Percentiles rank a stretch among this genome's conserved stretches.
phyloP scores from a whole-genome alignment of 2,888 invertebrate species.

The Sinopyrophorus schimmeli region DNA sequence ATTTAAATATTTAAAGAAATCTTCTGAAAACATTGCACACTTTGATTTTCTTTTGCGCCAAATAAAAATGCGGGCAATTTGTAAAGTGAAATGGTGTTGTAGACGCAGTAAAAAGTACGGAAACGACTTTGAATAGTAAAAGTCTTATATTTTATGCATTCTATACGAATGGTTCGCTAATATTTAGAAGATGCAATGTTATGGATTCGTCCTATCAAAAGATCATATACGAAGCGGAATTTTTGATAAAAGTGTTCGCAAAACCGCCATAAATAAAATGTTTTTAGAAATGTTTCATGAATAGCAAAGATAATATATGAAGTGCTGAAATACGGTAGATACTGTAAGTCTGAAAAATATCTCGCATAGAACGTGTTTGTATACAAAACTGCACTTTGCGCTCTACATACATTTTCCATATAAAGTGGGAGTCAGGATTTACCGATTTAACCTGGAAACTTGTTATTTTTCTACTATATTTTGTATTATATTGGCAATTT shows the following conservation, averaged over 20 bases:
- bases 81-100: too few species aligned
- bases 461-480: constrained; percentile 17
- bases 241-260: constrained; percentile 4
- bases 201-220: too few species aligned
- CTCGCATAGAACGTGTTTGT: constrained; percentile 17
- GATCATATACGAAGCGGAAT: not conserved
- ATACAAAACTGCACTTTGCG: constrained; percentile 28
- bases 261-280: constrained; percentile 14
- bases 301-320: constrained; percentile 25
- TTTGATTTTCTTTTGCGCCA: too few species aligned
- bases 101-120: too few species aligned
- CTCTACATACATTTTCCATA: constrained; percentile 31
- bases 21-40: too few species aligned
- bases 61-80: too few species aligned
- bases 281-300: constrained; percentile 20
- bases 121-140: too few species aligned
- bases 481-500: constrained; percentile 20
- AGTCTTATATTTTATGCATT: too few species aligned
- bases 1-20: too few species aligned
- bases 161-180: too few species aligned
- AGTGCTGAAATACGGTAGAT: constrained; percentile 21
- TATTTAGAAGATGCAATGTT: too few species aligned
- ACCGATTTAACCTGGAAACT: constrained; percentile 18
- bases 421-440: constrained; percentile 30
- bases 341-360: constrained; percentile 21